These are phyloP conservation scores for Cyanoliseus patagonus DNA, from an alignment of 2,113 vertebrate genomes.

Conservation along the genomic window DNA sequence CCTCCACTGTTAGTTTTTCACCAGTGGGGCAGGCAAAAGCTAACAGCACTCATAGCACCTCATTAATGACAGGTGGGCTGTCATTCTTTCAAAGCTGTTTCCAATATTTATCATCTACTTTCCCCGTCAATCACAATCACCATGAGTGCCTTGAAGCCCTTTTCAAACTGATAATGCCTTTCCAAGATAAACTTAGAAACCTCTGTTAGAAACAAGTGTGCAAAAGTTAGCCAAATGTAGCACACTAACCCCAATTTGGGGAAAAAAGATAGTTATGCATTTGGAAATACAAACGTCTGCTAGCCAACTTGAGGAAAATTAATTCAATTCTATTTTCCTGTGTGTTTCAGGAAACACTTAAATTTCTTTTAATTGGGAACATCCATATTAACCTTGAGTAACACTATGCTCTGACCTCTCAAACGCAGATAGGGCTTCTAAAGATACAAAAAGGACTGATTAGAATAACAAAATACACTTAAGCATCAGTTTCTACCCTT, in stretches of 20 bases:
- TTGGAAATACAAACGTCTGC: background rate
- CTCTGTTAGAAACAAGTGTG: background rate
- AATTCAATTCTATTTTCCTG: background rate
- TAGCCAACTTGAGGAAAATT: background rate
- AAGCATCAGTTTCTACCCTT: conserved; percentile 15
- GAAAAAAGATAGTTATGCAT: background rate
- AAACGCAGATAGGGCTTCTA: background rate
- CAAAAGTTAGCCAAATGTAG: background rate
- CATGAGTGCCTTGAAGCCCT: background rate
- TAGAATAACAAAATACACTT: conserved; percentile 33
- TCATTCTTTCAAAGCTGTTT: background rate
- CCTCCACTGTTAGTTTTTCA: background rate
- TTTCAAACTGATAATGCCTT: background rate
- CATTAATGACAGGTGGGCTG: background rate
- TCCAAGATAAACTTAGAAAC: background rate
- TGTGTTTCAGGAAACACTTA: background rate
- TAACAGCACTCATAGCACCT: background rate
- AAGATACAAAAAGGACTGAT: conserved; percentile 11
- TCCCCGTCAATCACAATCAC: background rate
- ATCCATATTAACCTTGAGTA: conserved; percentile 11
- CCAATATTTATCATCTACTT: background rate
- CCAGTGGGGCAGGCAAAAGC: background rate
- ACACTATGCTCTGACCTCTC: background rate
- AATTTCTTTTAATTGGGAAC: background rate
- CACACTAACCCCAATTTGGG: background rate